Conservation (phyloP, 2,113 vertebrate species). For the Nipponia nippon region DNA sequence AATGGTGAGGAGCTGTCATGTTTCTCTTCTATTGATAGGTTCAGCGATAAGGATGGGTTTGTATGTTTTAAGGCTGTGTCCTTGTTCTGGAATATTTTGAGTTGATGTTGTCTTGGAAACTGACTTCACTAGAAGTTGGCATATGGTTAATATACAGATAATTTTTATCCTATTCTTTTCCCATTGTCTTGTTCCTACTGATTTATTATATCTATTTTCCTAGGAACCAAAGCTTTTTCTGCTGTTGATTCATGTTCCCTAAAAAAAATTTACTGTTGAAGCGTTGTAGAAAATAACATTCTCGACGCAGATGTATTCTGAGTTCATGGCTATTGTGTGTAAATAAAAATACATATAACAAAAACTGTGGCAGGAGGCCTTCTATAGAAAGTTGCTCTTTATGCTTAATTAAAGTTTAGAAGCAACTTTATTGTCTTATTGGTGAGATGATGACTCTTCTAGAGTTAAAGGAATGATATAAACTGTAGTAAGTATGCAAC, state of each 20-base stretch:
- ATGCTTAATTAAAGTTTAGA: not conserved
- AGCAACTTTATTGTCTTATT: not conserved
- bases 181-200: not conserved
- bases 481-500: not conserved
- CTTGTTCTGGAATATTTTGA: not conserved
- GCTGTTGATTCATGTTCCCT: not conserved
- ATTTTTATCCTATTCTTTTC: slow-evolving; percentile 27
- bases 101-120: slow-evolving; percentile 50
- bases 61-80: not conserved
- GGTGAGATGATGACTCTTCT: not conserved
- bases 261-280: not conserved
- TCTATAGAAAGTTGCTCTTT: not conserved
- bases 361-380: not conserved
- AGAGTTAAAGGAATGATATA: not conserved
- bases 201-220: not conserved
- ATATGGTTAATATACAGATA: not conserved
- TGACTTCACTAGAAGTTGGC: slow-evolving; percentile 6
- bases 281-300: not conserved
- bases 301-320: not conserved
- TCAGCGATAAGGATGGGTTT: not conserved
- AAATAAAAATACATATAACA: not conserved
- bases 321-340: not conserved
- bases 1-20: not conserved
- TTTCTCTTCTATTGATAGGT: not conserved
- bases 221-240: not conserved